Conservation (phyloP, 2,113 vertebrate genomes). For the Canis aureus region DNA sequence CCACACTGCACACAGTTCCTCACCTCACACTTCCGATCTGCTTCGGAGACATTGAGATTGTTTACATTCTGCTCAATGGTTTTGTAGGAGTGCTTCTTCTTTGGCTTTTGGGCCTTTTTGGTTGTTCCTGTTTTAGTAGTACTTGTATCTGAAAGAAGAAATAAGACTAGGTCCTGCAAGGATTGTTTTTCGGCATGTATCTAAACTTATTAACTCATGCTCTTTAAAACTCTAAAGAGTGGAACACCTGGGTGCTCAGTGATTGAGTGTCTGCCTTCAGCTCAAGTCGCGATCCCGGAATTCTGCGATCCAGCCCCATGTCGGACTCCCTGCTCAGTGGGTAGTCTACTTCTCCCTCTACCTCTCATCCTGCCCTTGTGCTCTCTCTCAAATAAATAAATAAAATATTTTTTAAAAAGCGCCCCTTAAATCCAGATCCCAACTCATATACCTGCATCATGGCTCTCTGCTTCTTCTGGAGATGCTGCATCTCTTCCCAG, state of each 20-base stretch:
- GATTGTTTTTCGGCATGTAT: background rate
- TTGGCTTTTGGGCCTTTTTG: constrained; percentile 87
- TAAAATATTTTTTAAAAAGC: too few relatives aligned
- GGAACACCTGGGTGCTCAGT: too few relatives aligned
- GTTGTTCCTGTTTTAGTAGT: constrained; percentile 67
- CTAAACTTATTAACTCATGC: background rate
- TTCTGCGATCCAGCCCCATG: too few relatives aligned
- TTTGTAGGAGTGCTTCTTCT: constrained; percentile 89
- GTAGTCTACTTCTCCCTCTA: too few relatives aligned
- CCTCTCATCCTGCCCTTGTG: too few relatives aligned
- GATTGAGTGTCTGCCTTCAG: too few relatives aligned
- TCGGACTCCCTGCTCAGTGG: too few relatives aligned
- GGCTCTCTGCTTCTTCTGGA: constrained; percentile 64
- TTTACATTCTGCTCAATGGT: constrained; percentile 94
- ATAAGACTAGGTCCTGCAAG: background rate
- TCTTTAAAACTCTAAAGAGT: background rate
- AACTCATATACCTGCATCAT: constrained; percentile 75
- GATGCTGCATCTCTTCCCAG: constrained; percentile 89
- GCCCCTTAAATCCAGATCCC: background rate
- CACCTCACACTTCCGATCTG: constrained; percentile 91
- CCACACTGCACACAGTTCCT: background rate
- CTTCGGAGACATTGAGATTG: constrained; percentile 92
- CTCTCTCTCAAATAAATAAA: too few relatives aligned
- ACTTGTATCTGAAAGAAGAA: constrained; percentile 68
- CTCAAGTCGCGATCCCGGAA: too few relatives aligned